phyloP scores from a whole-genome alignment of 1,140 invertebrate species.

The Drosophila jambulina region DNA sequence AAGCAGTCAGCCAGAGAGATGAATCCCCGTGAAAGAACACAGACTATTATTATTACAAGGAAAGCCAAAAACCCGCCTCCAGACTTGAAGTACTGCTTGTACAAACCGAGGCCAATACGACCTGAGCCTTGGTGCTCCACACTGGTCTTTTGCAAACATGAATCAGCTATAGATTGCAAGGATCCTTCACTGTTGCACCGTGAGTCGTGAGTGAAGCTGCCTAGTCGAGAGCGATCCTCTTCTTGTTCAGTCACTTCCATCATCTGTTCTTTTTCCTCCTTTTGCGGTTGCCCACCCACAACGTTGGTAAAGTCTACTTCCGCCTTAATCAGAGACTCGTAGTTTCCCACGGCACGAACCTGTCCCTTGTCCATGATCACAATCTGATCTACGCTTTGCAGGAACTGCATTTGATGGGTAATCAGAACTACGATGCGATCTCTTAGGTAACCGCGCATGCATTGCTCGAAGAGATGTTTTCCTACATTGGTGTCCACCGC shows the following conservation, averaged over 20 bases:
- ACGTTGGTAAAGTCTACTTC: slow-evolving; percentile 88
- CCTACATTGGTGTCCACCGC: slow-evolving; percentile 91
- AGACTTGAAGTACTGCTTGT: slow-evolving; percentile 87
- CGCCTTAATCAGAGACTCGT: slow-evolving; percentile 87
- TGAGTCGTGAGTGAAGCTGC: slow-evolving; percentile 28
- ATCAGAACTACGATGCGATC: slow-evolving; percentile 90
- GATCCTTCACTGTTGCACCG: slow-evolving; percentile 80
- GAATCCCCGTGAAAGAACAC: slow-evolving; percentile 86
- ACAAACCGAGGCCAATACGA: slow-evolving; percentile 86
- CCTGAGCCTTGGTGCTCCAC: slow-evolving; percentile 87
- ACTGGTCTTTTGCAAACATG: slow-evolving; percentile 85
- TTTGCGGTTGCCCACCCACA: slow-evolving; percentile 82
- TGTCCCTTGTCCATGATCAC: slow-evolving; percentile 88
- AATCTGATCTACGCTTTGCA: slow-evolving; percentile 91
- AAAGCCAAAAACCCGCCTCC: slow-evolving; percentile 86
- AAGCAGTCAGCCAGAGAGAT: slow-evolving; percentile 89
- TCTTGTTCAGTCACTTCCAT: slow-evolving; percentile 87
- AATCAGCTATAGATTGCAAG: slow-evolving; percentile 86
- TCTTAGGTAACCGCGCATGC: slow-evolving; percentile 89
- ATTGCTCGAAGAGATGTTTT: slow-evolving; percentile 89
- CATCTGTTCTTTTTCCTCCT: background rate
- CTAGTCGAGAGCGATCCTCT: slow-evolving; percentile 54
- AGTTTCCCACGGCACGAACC: slow-evolving; percentile 88
- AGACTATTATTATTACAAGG: slow-evolving; percentile 83
- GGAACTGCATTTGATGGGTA: slow-evolving; percentile 95